Evolutionary conservation across 2,113 vertebrate genomes (phyloP), one percentile per base, ranked within the genome.

Genomic region (Labeo catla): DNA sequence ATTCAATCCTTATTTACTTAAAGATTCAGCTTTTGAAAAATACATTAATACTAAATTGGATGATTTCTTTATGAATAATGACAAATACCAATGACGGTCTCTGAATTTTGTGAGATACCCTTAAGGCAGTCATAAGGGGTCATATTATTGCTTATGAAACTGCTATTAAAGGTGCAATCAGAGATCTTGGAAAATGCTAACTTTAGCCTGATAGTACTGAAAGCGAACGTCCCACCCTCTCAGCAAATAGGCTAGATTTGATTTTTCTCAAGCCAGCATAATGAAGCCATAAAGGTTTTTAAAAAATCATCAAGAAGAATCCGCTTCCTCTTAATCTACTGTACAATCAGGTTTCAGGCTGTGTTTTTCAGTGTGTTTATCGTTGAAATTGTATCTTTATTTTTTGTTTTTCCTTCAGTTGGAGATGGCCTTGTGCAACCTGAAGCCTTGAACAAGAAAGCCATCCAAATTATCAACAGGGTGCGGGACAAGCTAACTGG

Each of bases 401-500:
- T 49, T 83, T 63, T 76, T 74, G 90, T 23, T 89, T 16, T 28
- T 89, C 16, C 91, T 93, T 16, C 47, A 99, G 98, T 99, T 85
- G 98, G 98, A 92, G 98, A 99, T 1, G 98, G 98, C 50, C 93
- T 98, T 86, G 98, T 99, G 88, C 98, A 99, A 89, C 98, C 98
- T 12, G 98, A 99, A 92, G 98, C 98, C 86, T 95, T 99, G 86
- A 99, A 99, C 92, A 99, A 99, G 93, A 99, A 99, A 94, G 98
- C 98, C 49, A 99, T 99, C 92, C 97, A 99, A 84, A 99, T 99
- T 88, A 99, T 99, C 92, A 99, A 99, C 95, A 92, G 98, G 84
- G 98, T 99, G 83, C 95, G 98, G 90, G 98, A 99, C 93, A 99
- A 99, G 88, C 97, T 99, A 52, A 99, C 98, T n/a, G 98, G 98